These are phyloP conservation scores for Ariopsis seemanni DNA, from an alignment of 2,113 vertebrate species.

Conservation along the genomic window DNA sequence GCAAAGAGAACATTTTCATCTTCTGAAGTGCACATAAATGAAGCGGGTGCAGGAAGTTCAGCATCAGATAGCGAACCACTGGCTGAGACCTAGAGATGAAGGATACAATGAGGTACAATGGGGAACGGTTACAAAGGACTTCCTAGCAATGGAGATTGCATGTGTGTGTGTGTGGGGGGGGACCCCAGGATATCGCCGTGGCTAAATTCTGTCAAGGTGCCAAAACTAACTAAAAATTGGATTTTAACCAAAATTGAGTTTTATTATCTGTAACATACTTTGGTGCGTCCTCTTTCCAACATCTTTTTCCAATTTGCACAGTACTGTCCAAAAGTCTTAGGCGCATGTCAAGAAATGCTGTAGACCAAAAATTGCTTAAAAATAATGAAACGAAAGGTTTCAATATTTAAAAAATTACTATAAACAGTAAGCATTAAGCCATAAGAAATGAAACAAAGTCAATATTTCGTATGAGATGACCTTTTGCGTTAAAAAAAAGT, in stretches of 20 bases:
- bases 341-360: too few relatives aligned
- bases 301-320: too few relatives aligned
- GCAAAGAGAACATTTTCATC: constrained; percentile 76
- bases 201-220: not conserved
- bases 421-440: too few relatives aligned
- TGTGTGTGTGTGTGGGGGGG: not conserved
- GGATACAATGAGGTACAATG: not conserved
- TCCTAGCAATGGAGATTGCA: not conserved
- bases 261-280: not conserved
- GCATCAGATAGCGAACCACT: constrained; percentile 53
- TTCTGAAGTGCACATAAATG: constrained; percentile 68
- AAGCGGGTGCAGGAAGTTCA: constrained; percentile 69
- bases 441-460: too few relatives aligned
- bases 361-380: too few relatives aligned
- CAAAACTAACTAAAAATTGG: not conserved
- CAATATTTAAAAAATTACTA: too few relatives aligned
- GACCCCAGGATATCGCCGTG: not conserved
- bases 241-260: not conserved
- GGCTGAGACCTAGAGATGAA: constrained; percentile 67
- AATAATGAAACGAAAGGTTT: too few relatives aligned
- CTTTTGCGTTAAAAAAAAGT: too few relatives aligned
- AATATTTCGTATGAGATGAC: too few relatives aligned
- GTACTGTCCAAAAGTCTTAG: too few relatives aligned
- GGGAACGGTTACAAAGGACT: not conserved
- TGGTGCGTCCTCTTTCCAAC: not conserved